Evolutionary conservation across 2,888 invertebrate species (phyloP).

Genomic region (Hypena proboscidalis): DNA sequence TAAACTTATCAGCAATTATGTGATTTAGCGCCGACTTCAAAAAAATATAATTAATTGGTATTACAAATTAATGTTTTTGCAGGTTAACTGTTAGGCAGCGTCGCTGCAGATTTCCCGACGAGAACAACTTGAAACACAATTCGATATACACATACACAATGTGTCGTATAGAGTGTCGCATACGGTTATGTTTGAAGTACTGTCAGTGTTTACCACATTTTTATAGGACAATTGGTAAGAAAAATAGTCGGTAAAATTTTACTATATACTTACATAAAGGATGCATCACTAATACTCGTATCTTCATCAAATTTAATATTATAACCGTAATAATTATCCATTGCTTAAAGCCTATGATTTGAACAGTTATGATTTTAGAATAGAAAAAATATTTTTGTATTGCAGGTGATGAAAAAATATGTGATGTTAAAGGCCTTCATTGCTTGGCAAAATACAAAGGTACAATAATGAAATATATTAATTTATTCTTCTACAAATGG

Average conservation of each 20-base stretch:
- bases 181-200: conserved; percentile 83
- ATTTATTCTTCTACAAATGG: neutral
- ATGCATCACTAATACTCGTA: no score
- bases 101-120: conserved; percentile 88
- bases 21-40: no score
- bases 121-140: conserved; percentile 87
- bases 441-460: conserved; percentile 87
- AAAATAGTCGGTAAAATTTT: no score
- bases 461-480: no score
- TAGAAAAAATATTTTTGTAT: conserved; percentile 22
- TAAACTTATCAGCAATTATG: no score
- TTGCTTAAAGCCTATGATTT: no score
- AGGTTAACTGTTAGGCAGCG: conserved; percentile 87
- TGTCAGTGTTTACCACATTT: conserved; percentile 92
- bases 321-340: no score
- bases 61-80: conserved; percentile 8
- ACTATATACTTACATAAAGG: conserved; percentile 1
- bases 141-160: conserved; percentile 89
- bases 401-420: conserved; percentile 83
- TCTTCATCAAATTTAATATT: no score
- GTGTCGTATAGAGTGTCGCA: conserved; percentile 90
- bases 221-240: conserved; percentile 87
- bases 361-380: no score
- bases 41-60: neutral
- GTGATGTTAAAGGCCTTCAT: conserved; percentile 86